Evolutionary conservation across 2,888 invertebrate species (phyloP).

Genomic region (Rosalia funebris): DNA sequence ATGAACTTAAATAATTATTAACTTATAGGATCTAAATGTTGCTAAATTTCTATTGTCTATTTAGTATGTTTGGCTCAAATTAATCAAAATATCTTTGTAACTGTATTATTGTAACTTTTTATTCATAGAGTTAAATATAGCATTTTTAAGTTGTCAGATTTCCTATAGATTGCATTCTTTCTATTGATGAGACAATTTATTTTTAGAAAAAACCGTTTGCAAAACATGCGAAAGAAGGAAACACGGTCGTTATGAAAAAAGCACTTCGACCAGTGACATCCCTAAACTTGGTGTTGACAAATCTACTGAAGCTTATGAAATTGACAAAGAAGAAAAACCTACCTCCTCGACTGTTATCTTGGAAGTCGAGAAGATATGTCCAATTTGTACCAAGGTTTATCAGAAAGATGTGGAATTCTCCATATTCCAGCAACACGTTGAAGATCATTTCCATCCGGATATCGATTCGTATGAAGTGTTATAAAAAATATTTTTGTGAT

Average conservation of each 20-base stretch:
- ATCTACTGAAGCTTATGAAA: conserved; percentile 41
- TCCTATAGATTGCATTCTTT: not conserved
- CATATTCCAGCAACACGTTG: conserved; percentile 79
- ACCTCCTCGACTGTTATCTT: conserved; percentile 12
- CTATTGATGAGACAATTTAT: no score
- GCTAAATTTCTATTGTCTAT: no score
- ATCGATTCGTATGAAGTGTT: conserved; percentile 47
- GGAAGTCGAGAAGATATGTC: conserved; percentile 72
- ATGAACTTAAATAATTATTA: no score
- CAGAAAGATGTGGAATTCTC: conserved; percentile 69
- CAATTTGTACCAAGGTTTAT: conserved; percentile 77
- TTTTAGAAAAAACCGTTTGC: conserved; percentile 43
- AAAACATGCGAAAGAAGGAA: conserved; percentile 41
- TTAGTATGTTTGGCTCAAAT: no score
- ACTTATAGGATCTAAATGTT: no score
- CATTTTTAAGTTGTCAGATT: not conserved
- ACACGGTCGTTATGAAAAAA: conserved; percentile 38
- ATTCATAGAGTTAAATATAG: not conserved
- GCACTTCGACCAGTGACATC: conserved; percentile 44
- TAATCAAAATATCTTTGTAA: not conserved
- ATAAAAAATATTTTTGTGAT: conserved; percentile 34
- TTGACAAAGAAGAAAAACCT: conserved; percentile 20
- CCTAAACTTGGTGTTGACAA: conserved; percentile 44
- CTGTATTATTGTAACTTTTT: not conserved
- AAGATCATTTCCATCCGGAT: conserved; percentile 77